Conservation (phyloP, 1,140 invertebrate species). For the Coptotermes formosanus region DNA sequence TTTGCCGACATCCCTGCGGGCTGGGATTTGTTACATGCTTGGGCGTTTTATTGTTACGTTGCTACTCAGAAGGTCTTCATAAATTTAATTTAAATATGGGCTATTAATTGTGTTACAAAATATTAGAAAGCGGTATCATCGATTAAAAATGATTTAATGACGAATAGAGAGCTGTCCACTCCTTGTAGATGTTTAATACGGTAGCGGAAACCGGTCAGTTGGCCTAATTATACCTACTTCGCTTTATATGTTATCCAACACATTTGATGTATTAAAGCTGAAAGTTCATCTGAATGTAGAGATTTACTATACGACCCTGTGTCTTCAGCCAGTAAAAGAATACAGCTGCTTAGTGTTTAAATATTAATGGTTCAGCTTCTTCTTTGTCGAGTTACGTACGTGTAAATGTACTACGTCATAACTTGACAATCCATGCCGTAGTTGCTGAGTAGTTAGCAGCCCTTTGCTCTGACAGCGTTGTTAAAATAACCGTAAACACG, state of each 20-base stretch:
- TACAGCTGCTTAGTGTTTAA: neutral
- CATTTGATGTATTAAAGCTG: neutral
- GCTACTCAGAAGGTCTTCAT: neutral
- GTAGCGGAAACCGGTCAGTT: neutral
- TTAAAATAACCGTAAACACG: too few relatives aligned
- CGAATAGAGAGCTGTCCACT: neutral
- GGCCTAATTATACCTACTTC: neutral
- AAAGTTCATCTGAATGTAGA: neutral
- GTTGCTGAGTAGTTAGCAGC: too few relatives aligned
- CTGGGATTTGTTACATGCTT: neutral
- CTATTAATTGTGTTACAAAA: neutral
- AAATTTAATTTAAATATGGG: neutral
- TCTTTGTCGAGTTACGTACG: too few relatives aligned
- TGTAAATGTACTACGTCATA: too few relatives aligned
- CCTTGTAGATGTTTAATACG: neutral
- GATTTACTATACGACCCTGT: neutral
- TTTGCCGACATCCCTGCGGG: neutral
- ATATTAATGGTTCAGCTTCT: too few relatives aligned
- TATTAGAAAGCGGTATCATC: neutral
- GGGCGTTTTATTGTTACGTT: neutral
- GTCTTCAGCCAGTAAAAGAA: neutral
- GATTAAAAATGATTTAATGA: neutral
- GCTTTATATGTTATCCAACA: neutral
- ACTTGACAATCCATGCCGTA: too few relatives aligned
- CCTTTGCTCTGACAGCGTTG: too few relatives aligned